Evolutionary conservation across 2,888 invertebrate genomes (phyloP).

Genomic region (Brachyptera putata): DNA sequence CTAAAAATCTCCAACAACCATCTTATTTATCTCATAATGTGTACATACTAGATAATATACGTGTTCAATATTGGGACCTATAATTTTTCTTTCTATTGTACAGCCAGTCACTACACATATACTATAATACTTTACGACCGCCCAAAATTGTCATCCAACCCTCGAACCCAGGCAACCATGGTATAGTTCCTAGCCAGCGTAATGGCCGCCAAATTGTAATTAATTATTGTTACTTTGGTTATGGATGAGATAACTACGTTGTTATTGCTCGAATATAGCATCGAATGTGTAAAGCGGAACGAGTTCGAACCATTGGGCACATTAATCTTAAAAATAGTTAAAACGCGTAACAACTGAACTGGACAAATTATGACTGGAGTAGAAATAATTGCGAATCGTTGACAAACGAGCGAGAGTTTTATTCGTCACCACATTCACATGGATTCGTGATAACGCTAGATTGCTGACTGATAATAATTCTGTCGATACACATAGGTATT

Average conservation of each 20-base stretch:
- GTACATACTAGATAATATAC: too few relatives aligned
- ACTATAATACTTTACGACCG: too few relatives aligned
- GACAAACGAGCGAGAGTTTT: conserved; percentile 1
- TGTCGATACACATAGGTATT: background rate
- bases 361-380: conserved; percentile 5
- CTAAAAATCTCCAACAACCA: too few relatives aligned
- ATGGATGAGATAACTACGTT: conserved; percentile 15
- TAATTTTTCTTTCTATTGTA: too few relatives aligned
- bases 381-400: conserved; percentile 11
- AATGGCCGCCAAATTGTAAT: conserved; percentile 14
- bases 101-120: too few relatives aligned
- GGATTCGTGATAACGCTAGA: background rate
- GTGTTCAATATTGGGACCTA: too few relatives aligned
- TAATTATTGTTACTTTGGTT: conserved; percentile 7
- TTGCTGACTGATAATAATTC: background rate
- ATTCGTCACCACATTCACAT: background rate
- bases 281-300: background rate
- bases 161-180: too few relatives aligned
- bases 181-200: too few relatives aligned
- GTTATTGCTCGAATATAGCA: background rate
- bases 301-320: conserved; percentile 8
- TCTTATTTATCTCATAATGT: too few relatives aligned
- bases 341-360: conserved; percentile 11
- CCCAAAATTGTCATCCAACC: too few relatives aligned
- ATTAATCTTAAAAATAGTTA: conserved; percentile 6